Evolutionary conservation across 2,113 vertebrate genomes (phyloP).

Genomic region (Psilopsiagon aurifrons): DNA sequence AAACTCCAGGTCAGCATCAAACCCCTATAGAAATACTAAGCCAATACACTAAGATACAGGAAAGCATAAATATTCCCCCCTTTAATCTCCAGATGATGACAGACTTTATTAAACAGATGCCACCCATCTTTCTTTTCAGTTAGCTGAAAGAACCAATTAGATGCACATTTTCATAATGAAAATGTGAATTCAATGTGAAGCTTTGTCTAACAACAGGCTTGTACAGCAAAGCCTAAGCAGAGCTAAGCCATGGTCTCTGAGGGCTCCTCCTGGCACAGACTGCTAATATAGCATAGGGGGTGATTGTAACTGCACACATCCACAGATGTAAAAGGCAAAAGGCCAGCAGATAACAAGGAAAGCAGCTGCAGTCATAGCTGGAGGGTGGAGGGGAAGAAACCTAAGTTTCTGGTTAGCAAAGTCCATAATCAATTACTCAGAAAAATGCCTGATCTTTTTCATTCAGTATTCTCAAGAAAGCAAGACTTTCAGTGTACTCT

Average conservation of each 20-base stretch:
- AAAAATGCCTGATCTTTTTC: background rate
- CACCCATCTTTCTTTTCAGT: constrained; percentile 8
- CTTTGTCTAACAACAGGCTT: constrained; percentile 41
- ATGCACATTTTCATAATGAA: constrained; percentile 4
- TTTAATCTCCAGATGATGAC: background rate
- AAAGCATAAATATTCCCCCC: background rate
- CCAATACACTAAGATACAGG: background rate
- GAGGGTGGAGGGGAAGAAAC: fast-evolving
- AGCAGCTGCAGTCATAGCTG: background rate
- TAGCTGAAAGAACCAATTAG: constrained; percentile 44
- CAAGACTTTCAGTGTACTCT: background rate
- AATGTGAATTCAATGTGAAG: background rate
- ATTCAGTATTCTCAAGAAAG: background rate
- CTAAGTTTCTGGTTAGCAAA: background rate
- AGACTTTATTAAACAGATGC: constrained; percentile 3
- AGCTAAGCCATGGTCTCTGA: background rate
- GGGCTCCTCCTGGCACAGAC: constrained; percentile 2
- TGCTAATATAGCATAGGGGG: background rate
- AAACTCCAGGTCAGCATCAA: background rate
- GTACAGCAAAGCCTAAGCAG: constrained; percentile 34
- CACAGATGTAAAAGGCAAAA: background rate
- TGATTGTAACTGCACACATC: background rate
- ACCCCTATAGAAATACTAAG: background rate
- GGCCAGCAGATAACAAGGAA: background rate
- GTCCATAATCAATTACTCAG: background rate